Evolutionary conservation across 2,797 vertebrate genomes (phyloP), one percentile per base, ranked within the genome.

Genomic region (Spinus olivaceus): DNA sequence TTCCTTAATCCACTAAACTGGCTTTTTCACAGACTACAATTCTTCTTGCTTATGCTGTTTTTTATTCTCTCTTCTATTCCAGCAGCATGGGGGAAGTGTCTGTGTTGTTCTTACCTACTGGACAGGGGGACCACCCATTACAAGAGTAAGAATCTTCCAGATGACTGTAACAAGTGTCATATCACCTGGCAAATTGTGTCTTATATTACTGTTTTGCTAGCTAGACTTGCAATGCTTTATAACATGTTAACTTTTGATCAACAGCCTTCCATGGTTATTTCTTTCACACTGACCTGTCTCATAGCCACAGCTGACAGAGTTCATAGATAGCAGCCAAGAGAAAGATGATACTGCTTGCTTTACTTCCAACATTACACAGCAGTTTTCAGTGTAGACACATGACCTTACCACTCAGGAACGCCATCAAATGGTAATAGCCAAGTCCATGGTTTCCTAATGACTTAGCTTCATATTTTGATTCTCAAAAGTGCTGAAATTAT

Each of bases 31-130:
- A 42, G 50, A 53, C 23, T 25, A 46, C 5, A 60, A 6, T 9
- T 15, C 12, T 37, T 44, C 27, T 59, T 73, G 19, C 9, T 80
- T 91, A 53, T n/a, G 16, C 22, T 69, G 11, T 13, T 73, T 86
- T 49, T 35, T 65, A 1, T 57, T 86, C 6, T 53, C 6, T 81
- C 14, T 27, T 37, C 24, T 32, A 1, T 54, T 46, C 7, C 33
- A 53, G 9, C 14, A n/a, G 7, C 2, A 25, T 21, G 3, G 8
- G 10, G 30, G 1, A 4, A 50, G 2, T n/a, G n/a, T 14, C 18
- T 77, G 6, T 32, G 24, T 47, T 39, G 10, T 35, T 37, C 28
- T 35, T 42, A 33, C 20, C 16, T 76, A 12, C 18, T 41, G 12
- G 6, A 25, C 7, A 51, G 15, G 15, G 7, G 12, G 8, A 57